These are phyloP conservation scores for Teinopalpus imperialis DNA, from an alignment of 2,888 invertebrate species.

Conservation along the genomic window DNA sequence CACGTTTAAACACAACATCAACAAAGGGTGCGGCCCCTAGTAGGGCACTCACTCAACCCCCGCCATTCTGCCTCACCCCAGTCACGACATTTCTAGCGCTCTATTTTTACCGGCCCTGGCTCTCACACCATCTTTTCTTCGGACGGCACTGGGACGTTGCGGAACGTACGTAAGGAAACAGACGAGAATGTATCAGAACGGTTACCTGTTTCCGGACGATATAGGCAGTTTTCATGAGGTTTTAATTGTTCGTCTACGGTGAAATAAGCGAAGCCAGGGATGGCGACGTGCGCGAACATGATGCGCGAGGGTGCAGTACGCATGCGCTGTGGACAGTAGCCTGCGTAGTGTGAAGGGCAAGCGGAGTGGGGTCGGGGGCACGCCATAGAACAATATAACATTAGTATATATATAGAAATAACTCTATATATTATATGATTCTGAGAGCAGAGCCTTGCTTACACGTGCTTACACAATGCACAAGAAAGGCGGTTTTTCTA, in stretches of 20 bases:
- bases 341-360: constrained; percentile 34
- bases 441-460: too few relatives aligned
- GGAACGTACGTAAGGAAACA: constrained; percentile 31
- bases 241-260: constrained; percentile 57
- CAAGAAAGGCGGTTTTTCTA: too few relatives aligned
- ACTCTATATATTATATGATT: too few relatives aligned
- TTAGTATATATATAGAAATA: too few relatives aligned
- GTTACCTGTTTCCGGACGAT: constrained; percentile 57
- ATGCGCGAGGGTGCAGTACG: constrained; percentile 53
- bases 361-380: constrained; percentile 32
- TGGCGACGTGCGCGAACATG: constrained; percentile 55
- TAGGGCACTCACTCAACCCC: constrained; percentile 76
- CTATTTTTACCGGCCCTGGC: constrained; percentile 77
- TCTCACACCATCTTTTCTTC: constrained; percentile 65
- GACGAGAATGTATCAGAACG: constrained; percentile 34
- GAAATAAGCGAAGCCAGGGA: constrained; percentile 59
- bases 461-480: too few relatives aligned
- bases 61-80: constrained; percentile 81
- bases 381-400: too few relatives aligned
- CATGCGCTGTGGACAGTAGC: constrained; percentile 36
- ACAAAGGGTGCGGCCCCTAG: constrained; percentile 65
- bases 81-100: constrained; percentile 60
- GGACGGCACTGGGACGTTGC: constrained; percentile 33
- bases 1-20: constrained; percentile 34
- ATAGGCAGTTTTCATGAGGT: constrained; percentile 58